Base-by-base conservation (phyloP, 1,140 invertebrate genomes). In the Macrosteles quadrilineatus region DNA sequence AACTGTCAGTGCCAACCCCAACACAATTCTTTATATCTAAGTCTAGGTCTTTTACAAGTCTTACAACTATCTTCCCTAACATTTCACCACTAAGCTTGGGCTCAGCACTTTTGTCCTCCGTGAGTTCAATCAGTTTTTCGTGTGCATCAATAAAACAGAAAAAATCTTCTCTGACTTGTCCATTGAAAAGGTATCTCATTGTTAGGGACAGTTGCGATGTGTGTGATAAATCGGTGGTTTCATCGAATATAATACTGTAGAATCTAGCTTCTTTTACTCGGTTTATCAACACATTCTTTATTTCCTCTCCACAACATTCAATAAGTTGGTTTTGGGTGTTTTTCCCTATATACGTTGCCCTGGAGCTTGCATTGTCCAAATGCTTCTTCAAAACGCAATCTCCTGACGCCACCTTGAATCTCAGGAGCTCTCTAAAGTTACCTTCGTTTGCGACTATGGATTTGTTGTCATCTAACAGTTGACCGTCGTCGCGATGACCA, bases 281-380 rank as follows among this genome's bases (percentile, higher is more conserved):
- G 31, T 53, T 30, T 12, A 75, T 36, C 69, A 80, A 73, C 19
- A 25, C 55, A 36, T 67, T 31, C 67, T 67, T 55, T 23, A 78
- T 75, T 72, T 75, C 69, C 59, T 74, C 63, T 25, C 71, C 73
- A 65, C 74, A 78, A 2, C 31, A 57, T 2, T 75, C 66, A 53
- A 78, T 79, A 4, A 79, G 27, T 36, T 77, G 67, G 67, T 79
- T 78, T 69, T 80, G 78, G 0, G 66, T 73, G 11, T 72, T 75
- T 71, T 75, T 76, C 67, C 76, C 78, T 12, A 75, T 75, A 63
- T 77, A 78, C 4, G 69, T 76, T 17, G 75, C 73, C 57, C 74
- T 74, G 2, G 55, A 43, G 32, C 32, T 27, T 4, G 71, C 32
- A 23, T 50, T 74, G 72, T 76, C 68, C 25, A 79, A 69, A 69